phyloP scores from a whole-genome alignment of 2,113 vertebrate species.

The Junco hyemalis region DNA sequence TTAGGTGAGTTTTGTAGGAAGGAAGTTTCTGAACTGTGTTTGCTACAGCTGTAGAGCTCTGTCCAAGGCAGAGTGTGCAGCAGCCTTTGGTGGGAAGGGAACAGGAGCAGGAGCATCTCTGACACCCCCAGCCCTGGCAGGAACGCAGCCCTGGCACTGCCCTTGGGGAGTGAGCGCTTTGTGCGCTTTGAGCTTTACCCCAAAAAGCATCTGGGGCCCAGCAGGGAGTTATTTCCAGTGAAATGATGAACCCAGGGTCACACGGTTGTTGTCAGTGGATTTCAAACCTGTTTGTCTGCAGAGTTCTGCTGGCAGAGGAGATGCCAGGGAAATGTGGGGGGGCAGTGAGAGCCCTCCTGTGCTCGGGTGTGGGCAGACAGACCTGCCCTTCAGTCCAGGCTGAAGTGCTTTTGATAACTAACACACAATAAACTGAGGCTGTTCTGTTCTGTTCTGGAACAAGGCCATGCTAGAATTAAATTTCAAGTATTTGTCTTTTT shows the following conservation, averaged over 20 bases:
- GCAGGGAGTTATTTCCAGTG: background rate
- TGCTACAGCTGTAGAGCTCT: background rate
- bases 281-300: background rate
- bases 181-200: background rate
- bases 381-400: background rate
- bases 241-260: background rate
- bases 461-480: background rate
- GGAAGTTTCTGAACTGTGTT: background rate
- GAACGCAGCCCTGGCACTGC: background rate
- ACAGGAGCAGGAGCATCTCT: background rate
- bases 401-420: background rate
- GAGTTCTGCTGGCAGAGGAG: background rate
- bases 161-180: background rate
- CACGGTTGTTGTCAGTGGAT: background rate
- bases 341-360: background rate
- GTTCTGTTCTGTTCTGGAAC: background rate
- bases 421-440: background rate
- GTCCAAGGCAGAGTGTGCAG: background rate
- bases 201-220: background rate
- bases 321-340: fast-evolving
- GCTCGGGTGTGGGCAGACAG: background rate
- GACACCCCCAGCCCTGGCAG: background rate
- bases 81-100: fast-evolving
- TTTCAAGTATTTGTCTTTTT: background rate
- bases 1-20: background rate